Conservation (phyloP, 2,888 invertebrate species). For the Eupithecia abbreviata region DNA sequence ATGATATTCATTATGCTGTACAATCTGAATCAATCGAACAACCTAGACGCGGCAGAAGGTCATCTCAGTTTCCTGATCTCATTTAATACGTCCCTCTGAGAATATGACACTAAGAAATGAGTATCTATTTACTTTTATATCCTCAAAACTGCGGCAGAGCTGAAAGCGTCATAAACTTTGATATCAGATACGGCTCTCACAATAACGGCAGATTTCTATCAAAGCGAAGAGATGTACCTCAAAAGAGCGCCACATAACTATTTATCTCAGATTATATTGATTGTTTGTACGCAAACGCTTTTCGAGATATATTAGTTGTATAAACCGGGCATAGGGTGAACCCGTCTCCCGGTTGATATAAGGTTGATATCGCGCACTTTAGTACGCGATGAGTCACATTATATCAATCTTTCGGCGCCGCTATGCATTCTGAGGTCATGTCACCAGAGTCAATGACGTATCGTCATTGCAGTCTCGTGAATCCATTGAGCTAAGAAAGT, state of each 20-base stretch:
- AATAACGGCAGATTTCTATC: background rate
- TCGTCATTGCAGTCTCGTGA: conserved; percentile 54
- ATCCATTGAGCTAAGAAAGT: conserved; percentile 53
- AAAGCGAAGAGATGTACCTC: background rate
- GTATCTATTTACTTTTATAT: background rate
- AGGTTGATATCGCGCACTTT: background rate
- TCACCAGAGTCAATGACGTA: conserved; percentile 21
- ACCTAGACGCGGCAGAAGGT: background rate
- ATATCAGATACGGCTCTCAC: background rate
- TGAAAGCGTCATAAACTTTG: background rate
- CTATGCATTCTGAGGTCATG: conserved; percentile 51
- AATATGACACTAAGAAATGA: background rate
- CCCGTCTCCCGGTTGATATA: too few species aligned
- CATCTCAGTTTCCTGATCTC: background rate
- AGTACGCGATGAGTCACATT: conserved; percentile 46
- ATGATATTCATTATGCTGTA: background rate
- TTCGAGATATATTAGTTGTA: too few species aligned
- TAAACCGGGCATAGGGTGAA: background rate
- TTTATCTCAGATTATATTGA: too few species aligned
- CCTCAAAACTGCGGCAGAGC: background rate
- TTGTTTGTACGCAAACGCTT: too few species aligned
- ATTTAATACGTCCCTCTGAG: background rate
- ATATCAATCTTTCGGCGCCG: conserved; percentile 59
- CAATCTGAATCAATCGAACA: background rate
- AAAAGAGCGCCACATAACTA: background rate